Conservation (phyloP, 1,140 invertebrate genomes). For the Cherax quadricarinatus region DNA sequence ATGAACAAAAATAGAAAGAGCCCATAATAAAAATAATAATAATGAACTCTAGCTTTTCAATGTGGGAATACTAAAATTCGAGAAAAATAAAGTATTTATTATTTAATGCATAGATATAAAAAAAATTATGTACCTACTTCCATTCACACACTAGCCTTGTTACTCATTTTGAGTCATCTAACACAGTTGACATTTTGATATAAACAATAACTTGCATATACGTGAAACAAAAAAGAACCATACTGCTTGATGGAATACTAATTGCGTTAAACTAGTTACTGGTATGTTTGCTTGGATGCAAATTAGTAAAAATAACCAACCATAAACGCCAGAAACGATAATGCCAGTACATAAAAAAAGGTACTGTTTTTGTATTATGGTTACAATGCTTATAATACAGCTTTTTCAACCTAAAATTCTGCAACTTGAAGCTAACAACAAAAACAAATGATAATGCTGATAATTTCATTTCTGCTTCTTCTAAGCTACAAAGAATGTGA, state of each 20-base stretch:
- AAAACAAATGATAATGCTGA: too few species aligned
- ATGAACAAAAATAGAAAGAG: too few species aligned
- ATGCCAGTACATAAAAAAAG: background rate
- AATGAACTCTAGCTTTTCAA: too few species aligned
- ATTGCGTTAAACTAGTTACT: background rate
- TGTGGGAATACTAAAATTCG: background rate
- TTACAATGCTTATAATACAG: too few species aligned
- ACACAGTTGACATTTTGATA: background rate
- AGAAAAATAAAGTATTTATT: conserved; percentile 17
- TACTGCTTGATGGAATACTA: background rate
- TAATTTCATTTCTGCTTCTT: too few species aligned
- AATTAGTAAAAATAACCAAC: background rate
- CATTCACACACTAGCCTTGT: conserved; percentile 12
- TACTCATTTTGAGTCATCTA: conserved; percentile 8
- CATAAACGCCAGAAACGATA: background rate
- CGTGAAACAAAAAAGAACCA: too few species aligned
- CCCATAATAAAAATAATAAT: too few species aligned
- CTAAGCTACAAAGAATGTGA: too few species aligned
- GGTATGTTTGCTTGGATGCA: background rate
- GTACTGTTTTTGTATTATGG: too few species aligned
- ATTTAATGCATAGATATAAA: conserved; percentile 20
- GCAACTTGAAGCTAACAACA: too few species aligned
- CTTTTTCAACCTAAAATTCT: too few species aligned
- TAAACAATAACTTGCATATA: background rate
- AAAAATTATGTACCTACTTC: conserved; percentile 23